Base-by-base conservation (phyloP, 2,888 invertebrate genomes). In the Lochmaea crataegi region DNA sequence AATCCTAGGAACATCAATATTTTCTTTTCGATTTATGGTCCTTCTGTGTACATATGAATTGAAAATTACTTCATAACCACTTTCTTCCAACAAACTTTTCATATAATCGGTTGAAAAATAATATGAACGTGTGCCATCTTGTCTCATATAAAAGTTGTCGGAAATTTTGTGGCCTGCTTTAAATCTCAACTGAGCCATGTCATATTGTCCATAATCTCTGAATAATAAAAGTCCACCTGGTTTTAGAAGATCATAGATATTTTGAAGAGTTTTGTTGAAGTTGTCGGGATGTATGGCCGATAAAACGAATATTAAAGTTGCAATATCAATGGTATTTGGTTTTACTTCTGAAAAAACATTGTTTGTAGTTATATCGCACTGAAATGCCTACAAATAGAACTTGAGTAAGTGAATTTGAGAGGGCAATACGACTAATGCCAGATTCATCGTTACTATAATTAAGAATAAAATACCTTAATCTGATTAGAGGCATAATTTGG, bases 181-280 rank as follows among this genome's bases (percentile, higher is more conserved):
- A 85, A 99, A 99, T 48, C 99, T 89, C 65, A 99, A 84, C 88
- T 98, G 98, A 0, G 99, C 96, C 94, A 98, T 96, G 85, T 99
- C 99, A 83, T 97, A 94, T 0, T 96, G 88, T 0, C 97, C 99
- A 86, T 99, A 99, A 87, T 99, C 99, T 75, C 99, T 88, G 79
- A 99, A 94, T 18, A 99, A 86, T 2, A 99, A 84, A 48, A 94
- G 84, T 0, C 98, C 98, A 2, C 94, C 96, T 0, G 93, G 91
- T 56, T 89, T 91, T 1, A 95, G 86, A 1, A 92, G 88, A 68
- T 89, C 86, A 76, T 87, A 90, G 0, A 98, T 88, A 82, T 94
- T 94, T 16, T 85, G 83, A 1, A 91, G 86, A 1, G 92, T 93
- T 65, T 83, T 86, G 2, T 82, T 73, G 90, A 96, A 96, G 83